Evolutionary conservation across 2,888 invertebrate species (phyloP), one percentile per base, ranked within the genome.

Genomic region (Micoletzkya japonica): DNA sequence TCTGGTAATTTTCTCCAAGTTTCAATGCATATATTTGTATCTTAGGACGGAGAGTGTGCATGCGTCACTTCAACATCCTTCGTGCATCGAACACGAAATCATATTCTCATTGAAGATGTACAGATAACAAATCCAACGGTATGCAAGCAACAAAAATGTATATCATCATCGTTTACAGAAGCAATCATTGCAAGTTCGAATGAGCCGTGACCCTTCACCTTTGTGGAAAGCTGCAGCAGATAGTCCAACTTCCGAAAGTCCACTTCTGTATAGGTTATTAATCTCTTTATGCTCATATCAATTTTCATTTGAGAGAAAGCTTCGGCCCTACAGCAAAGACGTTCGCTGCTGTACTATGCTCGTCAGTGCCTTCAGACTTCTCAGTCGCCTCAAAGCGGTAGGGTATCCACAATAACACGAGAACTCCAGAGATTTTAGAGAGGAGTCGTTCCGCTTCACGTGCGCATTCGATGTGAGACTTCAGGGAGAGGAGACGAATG

Each of bases 61-160:
- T 82, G 82, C 60, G 71, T 79, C 7, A 72, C 68, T 39, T 74
- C 74, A 10, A 72, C 75, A 26, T 57, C 77, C 14, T 81, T 77
- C 60, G 79, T 77, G 36, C 82, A 82, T 69, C 67, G 81, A 24
- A 80, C 80, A 0, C 66, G 78, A 4, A 73, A 73, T 37, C 75
- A 80, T 56, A 69, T 79, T 30, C 63, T 82, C 7, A 73, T 82
- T 17, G 77, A 82, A 63, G 77, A 79, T 7, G 70, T 82, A 20
- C 74, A 76, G 37, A 67, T 82, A 26, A 73, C 74, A 1, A 82
- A 82, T 75, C 82, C 82, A 61, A 77, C 81, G 28, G 82, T 82
- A 32, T 28, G 73, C 57, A 17, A 34, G n/a, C 20, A 57, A 30
- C 24, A 57, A 10, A 26, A 57, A 10, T 20, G 24, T 57, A 14